A percentile compares a stretch with the other conserved stretches of the same genome.
Evolutionary conservation across 2,888 invertebrate genomes (phyloP).

Genomic region (Acanthococcus lagerstroemiae): DNA sequence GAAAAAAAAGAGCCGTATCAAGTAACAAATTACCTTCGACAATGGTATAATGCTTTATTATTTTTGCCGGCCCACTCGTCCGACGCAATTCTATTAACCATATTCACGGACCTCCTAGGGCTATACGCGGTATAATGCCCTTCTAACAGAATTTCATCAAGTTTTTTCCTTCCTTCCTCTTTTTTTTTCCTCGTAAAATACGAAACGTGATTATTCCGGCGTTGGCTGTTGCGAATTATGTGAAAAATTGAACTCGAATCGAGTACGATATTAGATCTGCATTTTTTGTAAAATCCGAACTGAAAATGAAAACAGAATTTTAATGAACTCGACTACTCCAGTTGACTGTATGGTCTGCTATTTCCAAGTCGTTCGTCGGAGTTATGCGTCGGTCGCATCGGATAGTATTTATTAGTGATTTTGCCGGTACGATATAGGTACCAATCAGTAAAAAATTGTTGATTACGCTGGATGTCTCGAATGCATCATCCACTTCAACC

Average conservation of each 20-base stretch:
- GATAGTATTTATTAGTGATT: too few species aligned
- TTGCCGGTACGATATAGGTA: too few species aligned
- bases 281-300: too few species aligned
- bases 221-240: not conserved
- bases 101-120: slow-evolving; percentile 24
- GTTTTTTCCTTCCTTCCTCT: not conserved
- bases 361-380: too few species aligned
- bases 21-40: slow-evolving; percentile 30
- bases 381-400: too few species aligned
- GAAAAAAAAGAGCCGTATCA: slow-evolving; percentile 11
- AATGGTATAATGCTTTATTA: slow-evolving; percentile 30
- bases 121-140: slow-evolving; percentile 6
- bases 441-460: too few species aligned
- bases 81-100: slow-evolving; percentile 24
- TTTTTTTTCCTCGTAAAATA: not conserved
- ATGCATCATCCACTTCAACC: too few species aligned
- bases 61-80: slow-evolving; percentile 9
- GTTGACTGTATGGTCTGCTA: too few species aligned
- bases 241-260: not conserved
- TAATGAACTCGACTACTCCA: too few species aligned
- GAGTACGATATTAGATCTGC: too few species aligned
- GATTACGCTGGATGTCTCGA: too few species aligned
- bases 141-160: not conserved
- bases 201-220: not conserved
- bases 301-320: too few species aligned